phyloP scores from a whole-genome alignment of 1,140 invertebrate species.

The Hycleus phaleratus region DNA sequence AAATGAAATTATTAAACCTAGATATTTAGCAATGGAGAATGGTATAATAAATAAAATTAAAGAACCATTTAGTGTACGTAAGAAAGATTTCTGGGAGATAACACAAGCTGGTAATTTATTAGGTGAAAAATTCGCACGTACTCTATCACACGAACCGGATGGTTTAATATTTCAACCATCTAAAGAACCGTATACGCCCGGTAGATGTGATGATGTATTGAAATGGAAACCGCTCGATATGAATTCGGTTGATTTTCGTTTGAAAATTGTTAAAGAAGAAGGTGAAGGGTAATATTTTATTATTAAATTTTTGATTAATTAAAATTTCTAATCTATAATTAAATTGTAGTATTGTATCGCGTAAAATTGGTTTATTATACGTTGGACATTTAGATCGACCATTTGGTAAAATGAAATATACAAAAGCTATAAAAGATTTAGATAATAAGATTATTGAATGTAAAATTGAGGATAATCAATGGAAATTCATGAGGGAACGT shows the following conservation, averaged over 20 bases:
- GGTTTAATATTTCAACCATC: constrained; percentile 96
- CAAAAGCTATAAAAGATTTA: constrained; percentile 66
- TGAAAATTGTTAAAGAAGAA: constrained; percentile 69
- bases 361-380: constrained; percentile 69
- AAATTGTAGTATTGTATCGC: constrained; percentile 58
- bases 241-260: constrained; percentile 93
- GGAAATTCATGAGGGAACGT: constrained; percentile 93
- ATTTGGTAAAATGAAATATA: constrained; percentile 68
- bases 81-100: constrained; percentile 87
- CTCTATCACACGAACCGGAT: constrained; percentile 90
- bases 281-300: constrained; percentile 57
- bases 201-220: constrained; percentile 73
- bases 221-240: constrained; percentile 96
- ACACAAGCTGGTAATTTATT: constrained; percentile 60
- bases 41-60: constrained; percentile 63
- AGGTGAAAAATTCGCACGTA: constrained; percentile 76
- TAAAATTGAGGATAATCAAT: constrained; percentile 64
- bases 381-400: constrained; percentile 62
- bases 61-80: constrained; percentile 82
- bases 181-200: constrained; percentile 74
- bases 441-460: constrained; percentile 97
- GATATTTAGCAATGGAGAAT: constrained; percentile 65
- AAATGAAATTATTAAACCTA: constrained; percentile 56
- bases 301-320: no score
- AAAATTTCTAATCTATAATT: no score